Conservation (phyloP, 2,888 invertebrate species). For the Malachius bipustulatus region DNA sequence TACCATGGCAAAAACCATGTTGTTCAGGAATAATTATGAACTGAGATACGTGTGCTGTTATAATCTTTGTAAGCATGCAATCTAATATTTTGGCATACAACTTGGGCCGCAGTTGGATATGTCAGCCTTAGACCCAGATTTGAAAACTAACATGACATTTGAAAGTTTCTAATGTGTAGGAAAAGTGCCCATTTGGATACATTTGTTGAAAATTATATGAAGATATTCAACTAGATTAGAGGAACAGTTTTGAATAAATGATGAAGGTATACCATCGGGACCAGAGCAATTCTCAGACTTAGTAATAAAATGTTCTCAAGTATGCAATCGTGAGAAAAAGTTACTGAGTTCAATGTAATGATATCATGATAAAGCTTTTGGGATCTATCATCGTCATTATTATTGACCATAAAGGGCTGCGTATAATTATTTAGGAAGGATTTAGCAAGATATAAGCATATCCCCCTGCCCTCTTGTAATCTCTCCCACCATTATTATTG, state of each 20-base stretch:
- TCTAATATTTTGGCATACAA: slow-evolving; percentile 7
- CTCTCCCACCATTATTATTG: no score
- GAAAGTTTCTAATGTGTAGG: slow-evolving; percentile 3
- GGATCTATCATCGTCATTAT: no score
- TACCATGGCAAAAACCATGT: slow-evolving; percentile 6
- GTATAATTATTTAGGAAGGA: no score
- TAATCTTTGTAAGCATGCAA: slow-evolving; percentile 4
- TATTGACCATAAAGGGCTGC: no score
- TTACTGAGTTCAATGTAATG: no score
- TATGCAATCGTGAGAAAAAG: no score
- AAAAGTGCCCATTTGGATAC: slow-evolving; percentile 6
- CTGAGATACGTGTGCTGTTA: not conserved
- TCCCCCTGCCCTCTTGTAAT: no score
- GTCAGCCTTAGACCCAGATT: slow-evolving; percentile 2
- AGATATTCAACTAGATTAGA: slow-evolving; percentile 3
- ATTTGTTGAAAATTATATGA: slow-evolving; percentile 6
- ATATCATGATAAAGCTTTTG: no score
- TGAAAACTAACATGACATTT: slow-evolving; percentile 4
- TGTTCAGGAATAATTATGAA: not conserved
- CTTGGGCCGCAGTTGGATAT: slow-evolving; percentile 6
- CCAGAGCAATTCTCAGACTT: slow-evolving; percentile 7
- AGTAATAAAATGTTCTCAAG: no score
- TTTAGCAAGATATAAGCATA: no score
- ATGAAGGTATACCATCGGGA: slow-evolving; percentile 7
- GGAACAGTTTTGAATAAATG: slow-evolving; percentile 5